Conservation (phyloP, 2,888 invertebrate genomes). For the Dryomyza anilis region DNA sequence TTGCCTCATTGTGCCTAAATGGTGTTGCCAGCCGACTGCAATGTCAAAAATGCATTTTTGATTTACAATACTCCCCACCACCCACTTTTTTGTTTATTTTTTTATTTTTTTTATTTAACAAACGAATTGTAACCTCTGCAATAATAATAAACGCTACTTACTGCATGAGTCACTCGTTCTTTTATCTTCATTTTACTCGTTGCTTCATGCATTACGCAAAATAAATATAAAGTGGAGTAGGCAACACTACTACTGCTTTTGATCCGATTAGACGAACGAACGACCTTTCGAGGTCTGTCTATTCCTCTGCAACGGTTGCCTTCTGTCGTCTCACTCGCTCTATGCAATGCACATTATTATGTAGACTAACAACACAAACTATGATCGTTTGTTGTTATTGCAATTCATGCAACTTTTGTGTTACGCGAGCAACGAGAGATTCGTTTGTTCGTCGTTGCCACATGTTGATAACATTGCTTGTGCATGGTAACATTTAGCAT, state of each 20-base stretch:
- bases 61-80: neutral
- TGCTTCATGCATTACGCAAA: neutral
- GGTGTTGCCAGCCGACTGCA: neutral
- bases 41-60: neutral
- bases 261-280: conserved; percentile 57
- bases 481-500: too few relatives aligned
- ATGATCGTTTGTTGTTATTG: too few relatives aligned
- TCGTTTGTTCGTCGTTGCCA: too few relatives aligned
- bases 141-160: neutral
- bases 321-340: neutral
- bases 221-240: conserved; percentile 44
- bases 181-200: neutral
- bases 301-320: neutral
- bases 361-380: too few relatives aligned
- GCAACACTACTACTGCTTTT: conserved; percentile 55
- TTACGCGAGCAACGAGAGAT: too few relatives aligned
- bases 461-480: too few relatives aligned
- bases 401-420: too few relatives aligned
- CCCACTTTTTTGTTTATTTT: neutral
- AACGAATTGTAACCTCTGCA: neutral
- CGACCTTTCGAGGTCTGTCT: conserved; percentile 56
- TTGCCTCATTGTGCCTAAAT: neutral
- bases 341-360: neutral
- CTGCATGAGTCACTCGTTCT: neutral
- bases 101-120: neutral